phyloP scores from a whole-genome alignment of 1,140 invertebrate genomes.

The Paraescarpia echinospica region DNA sequence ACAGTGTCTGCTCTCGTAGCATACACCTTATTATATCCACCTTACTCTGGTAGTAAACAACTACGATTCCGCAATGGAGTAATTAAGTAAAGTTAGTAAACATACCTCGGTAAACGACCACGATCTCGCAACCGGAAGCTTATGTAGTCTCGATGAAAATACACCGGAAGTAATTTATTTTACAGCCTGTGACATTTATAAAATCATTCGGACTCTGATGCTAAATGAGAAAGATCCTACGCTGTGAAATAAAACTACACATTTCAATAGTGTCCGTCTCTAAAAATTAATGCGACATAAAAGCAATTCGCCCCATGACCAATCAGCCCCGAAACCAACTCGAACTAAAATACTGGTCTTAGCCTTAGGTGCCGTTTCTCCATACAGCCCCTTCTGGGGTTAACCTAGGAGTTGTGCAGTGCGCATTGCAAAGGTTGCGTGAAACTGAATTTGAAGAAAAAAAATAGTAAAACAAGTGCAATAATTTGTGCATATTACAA shows the following conservation, averaged over 20 bases:
- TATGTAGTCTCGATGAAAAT: background rate
- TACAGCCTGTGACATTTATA: background rate
- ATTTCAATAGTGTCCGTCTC: no score
- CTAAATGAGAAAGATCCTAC: no score
- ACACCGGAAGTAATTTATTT: background rate
- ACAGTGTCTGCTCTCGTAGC: background rate
- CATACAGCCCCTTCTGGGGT: no score
- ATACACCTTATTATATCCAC: background rate
- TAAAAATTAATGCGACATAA: no score
- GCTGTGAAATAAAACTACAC: no score
- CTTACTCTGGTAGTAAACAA: background rate
- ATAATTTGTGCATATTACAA: no score
- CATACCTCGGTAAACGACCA: background rate
- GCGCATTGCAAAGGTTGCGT: no score
- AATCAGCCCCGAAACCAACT: background rate
- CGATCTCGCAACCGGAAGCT: background rate
- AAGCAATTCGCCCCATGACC: background rate
- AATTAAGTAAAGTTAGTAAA: background rate
- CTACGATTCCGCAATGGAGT: background rate
- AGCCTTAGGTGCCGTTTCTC: background rate
- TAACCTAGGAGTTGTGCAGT: no score
- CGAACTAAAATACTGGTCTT: background rate
- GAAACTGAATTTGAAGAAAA: no score
- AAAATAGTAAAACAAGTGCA: no score
- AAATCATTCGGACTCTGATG: background rate